Conservation (phyloP, 2,888 invertebrate genomes). For the Drosophila seclusa region DNA sequence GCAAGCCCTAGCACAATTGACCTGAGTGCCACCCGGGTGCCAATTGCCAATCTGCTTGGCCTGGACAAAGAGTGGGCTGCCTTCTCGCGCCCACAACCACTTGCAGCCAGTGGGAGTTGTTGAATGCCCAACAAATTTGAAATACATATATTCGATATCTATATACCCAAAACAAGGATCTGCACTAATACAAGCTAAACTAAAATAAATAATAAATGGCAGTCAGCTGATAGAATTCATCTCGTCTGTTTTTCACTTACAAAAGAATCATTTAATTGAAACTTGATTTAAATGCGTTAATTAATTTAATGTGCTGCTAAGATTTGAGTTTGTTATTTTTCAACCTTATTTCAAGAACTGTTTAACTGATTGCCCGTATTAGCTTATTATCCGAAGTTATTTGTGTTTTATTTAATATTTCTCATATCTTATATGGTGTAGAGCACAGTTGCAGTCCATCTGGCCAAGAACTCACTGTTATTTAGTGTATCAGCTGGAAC, state of each 20-base stretch:
- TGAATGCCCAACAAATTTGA: conserved; percentile 11
- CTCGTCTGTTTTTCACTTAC: background rate
- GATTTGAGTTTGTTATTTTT: background rate
- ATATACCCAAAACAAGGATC: background rate
- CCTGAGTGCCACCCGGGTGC: conserved; percentile 61
- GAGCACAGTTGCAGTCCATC: background rate
- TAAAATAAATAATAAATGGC: background rate
- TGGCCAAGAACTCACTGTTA: conserved; percentile 14
- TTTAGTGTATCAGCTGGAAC: conserved; percentile 1
- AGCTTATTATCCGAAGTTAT: background rate
- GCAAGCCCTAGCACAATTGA: conserved; percentile 75
- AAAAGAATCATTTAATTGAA: background rate
- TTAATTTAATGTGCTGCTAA: background rate
- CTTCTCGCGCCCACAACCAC: conserved; percentile 13
- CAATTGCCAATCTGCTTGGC: conserved; percentile 56
- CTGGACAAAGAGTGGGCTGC: conserved; percentile 39
- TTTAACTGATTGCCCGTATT: background rate
- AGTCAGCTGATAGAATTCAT: background rate
- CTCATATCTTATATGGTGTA: background rate
- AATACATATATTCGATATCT: background rate
- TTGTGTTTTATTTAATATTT: background rate
- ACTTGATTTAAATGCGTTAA: background rate
- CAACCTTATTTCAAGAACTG: background rate
- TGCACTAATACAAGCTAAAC: background rate
- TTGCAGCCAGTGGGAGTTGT: conserved; percentile 21